Percentiles rank a stretch among this genome's conserved stretches.
phyloP scores from a whole-genome alignment of 2,888 invertebrate genomes.

The Stictocephala bisonia region DNA sequence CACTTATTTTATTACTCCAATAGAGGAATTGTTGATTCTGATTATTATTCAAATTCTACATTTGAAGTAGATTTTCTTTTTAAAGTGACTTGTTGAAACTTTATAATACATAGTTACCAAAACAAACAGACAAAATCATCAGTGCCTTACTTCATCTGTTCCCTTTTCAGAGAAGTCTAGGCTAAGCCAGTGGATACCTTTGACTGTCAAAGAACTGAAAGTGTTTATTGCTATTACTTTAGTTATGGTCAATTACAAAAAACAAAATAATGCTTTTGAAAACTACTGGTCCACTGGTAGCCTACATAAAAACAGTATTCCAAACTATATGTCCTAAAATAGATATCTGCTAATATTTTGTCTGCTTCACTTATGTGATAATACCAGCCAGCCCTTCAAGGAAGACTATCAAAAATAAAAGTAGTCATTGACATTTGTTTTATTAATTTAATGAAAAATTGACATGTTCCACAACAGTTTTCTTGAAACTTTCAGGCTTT shows the following conservation, averaged over 20 bases:
- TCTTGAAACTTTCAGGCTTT: constrained; percentile 43
- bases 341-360: no score
- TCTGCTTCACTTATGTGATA: constrained; percentile 39
- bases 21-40: not conserved
- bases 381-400: constrained; percentile 31
- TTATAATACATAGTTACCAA: not conserved
- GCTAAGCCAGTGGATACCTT: not conserved
- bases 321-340: not conserved
- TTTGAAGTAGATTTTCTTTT: not conserved
- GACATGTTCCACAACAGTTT: not conserved
- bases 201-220: constrained; percentile 1
- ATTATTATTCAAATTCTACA: no score
- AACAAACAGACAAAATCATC: not conserved
- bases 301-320: constrained; percentile 2
- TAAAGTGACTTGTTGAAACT: constrained; percentile 1
- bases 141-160: not conserved
- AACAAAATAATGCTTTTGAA: not conserved
- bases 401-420: constrained; percentile 9
- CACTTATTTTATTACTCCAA: not conserved
- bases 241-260: constrained; percentile 7
- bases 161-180: no score
- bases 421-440: constrained; percentile 11
- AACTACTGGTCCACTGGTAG: constrained; percentile 23
- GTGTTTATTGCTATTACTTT: not conserved
- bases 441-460: no score